These are phyloP conservation scores for Nothobranchius furzeri DNA, from an alignment of 2,113 vertebrate genomes.

Conservation along the genomic window DNA sequence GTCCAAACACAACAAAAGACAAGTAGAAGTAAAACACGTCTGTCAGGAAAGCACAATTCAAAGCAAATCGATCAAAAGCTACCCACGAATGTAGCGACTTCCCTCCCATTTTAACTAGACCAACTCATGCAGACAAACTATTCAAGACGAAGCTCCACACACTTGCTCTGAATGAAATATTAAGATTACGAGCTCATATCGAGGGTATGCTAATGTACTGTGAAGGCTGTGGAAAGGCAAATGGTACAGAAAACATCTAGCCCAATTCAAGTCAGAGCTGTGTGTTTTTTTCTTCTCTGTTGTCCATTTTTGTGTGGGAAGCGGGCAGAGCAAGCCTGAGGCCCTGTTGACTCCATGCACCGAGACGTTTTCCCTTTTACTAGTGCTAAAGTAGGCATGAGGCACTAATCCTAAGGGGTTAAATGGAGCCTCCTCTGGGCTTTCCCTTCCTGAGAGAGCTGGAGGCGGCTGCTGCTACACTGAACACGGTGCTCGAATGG, in stretches of 20 bases:
- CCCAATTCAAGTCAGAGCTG: conserved; percentile 47
- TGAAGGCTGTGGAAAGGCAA: conserved; percentile 59
- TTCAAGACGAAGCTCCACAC: conserved; percentile 36
- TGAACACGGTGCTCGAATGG: conserved; percentile 49
- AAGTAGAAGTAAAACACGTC: conserved; percentile 21
- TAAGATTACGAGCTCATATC: conserved; percentile 45
- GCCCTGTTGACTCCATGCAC: conserved; percentile 68
- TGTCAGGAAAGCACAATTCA: conserved; percentile 17
- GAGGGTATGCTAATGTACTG: conserved; percentile 50
- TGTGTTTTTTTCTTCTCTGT: conserved; percentile 43
- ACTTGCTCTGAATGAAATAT: conserved; percentile 38
- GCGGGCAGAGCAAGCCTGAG: conserved; percentile 51
- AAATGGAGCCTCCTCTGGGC: conserved; percentile 72
- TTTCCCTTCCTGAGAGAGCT: conserved; percentile 68
- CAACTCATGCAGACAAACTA: conserved; percentile 49
- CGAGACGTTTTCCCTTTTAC: conserved; percentile 74
- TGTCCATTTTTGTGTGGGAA: conserved; percentile 72
- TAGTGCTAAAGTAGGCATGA: conserved; percentile 78
- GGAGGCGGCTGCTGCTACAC: conserved; percentile 61
- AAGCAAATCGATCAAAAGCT: conserved; percentile 4
- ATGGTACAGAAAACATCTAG: conserved; percentile 51
- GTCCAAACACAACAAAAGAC: too few relatives aligned
- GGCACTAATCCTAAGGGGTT: conserved; percentile 79
- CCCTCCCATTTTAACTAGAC: conserved; percentile 28
- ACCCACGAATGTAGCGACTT: conserved; percentile 7